Evolutionary conservation across 2,113 vertebrate genomes (phyloP), one percentile per base, ranked within the genome.

Genomic region (Labrus mixtus): DNA sequence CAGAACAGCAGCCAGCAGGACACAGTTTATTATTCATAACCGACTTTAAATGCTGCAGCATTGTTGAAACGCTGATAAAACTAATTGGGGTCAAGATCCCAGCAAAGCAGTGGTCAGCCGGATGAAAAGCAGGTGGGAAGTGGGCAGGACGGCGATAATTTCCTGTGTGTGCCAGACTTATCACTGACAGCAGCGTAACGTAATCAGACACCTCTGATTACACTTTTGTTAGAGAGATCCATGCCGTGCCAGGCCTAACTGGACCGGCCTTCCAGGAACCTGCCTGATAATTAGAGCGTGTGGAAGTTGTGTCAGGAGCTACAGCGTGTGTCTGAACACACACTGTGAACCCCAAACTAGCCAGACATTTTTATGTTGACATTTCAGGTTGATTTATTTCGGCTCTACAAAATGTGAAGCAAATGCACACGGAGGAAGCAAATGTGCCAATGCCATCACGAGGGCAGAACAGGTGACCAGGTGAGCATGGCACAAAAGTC

Each of bases 181-280:
- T 61, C 65, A 79, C 69, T 70, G 82, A 74, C 79, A 87, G 64
- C 79, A 58, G 75, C 54, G 45, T 81, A 84, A 81, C 66, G 63
- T 48, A 33, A 72, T 78, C 81, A 81, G 88, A 84, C 87, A 82
- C 71, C 62, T 80, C 70, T 81, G 57, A 91, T 92, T 86, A 79
- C 68, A 68, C 84, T 82, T 79, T 60, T 85, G 81, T 79, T 83
- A 81, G 79, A 16, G 53, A 61, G 76, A 76, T 70, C 43, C 51
- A 2, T 54, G 76, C 46, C 51, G 36, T 45, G 51, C 79, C 58
- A 51, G 63, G 51, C 54, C 25, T 73, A 73, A 79, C 65, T 57
- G 61, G 81, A 79, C 55, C 65, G 36, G 48, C 20, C 63, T 54
- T 46, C 33, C 29, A 57, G 20, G 12, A 76, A 79, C 78, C 60